phyloP scores from a whole-genome alignment of 2,888 invertebrate species.

The Oconnorella tubifera region DNA sequence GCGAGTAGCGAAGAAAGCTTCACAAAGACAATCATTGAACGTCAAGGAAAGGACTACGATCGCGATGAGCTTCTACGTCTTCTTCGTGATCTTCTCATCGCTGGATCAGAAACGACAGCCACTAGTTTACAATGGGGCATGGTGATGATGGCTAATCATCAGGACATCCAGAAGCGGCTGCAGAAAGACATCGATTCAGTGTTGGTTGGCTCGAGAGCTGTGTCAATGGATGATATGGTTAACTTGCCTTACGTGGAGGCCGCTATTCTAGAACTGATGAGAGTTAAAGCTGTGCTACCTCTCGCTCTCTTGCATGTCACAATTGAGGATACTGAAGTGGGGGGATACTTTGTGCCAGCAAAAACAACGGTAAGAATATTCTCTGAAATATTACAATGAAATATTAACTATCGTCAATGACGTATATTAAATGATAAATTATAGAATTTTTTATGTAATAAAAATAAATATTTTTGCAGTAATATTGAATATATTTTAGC shows the following conservation, averaged over 20 bases:
- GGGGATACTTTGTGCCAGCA: constrained; percentile 1
- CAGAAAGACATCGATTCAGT: constrained; percentile 41
- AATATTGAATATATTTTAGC: no score
- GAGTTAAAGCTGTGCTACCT: background rate
- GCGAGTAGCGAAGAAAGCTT: constrained; percentile 1
- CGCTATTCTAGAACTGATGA: constrained; percentile 2
- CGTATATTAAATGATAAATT: no score
- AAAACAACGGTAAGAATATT: background rate
- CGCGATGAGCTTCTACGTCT: background rate
- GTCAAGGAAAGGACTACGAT: background rate
- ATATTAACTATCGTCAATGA: background rate
- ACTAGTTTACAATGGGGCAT: constrained; percentile 46
- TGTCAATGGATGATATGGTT: background rate
- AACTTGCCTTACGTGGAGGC: constrained; percentile 7
- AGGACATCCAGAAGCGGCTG: constrained; percentile 42
- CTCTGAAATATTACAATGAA: background rate
- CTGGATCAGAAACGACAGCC: constrained; percentile 48
- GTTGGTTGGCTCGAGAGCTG: background rate
- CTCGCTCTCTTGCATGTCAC: background rate
- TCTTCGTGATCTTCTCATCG: constrained; percentile 22
- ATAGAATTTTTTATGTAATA: no score
- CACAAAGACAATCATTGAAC: constrained; percentile 1
- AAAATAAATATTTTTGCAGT: no score
- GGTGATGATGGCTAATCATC: constrained; percentile 44
- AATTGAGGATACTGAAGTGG: background rate